Conservation (phyloP, 2,797 vertebrate genomes). For the Perodicticus potto region DNA sequence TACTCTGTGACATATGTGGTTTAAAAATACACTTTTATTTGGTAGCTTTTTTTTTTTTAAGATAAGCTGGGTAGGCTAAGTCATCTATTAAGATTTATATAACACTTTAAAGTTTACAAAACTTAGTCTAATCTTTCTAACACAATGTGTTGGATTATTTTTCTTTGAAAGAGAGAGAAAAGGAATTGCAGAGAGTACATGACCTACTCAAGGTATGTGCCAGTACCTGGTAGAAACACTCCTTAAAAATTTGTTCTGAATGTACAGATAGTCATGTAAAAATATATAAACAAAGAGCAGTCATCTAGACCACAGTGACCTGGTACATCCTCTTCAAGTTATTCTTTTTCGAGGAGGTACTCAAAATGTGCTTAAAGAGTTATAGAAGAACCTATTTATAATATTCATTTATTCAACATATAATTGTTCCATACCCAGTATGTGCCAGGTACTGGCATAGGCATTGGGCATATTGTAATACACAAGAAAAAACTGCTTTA, state of each 20-base stretch:
- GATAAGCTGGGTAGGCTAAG: neutral
- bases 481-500: neutral
- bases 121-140: neutral
- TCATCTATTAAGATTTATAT: neutral
- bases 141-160: neutral
- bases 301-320: neutral
- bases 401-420: neutral
- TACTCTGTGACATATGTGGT: neutral
- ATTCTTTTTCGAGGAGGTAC: slow-evolving; percentile 21
- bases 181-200: neutral
- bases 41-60: neutral
- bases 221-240: neutral
- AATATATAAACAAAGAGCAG: neutral
- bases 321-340: neutral
- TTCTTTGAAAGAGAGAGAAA: slow-evolving; percentile 46
- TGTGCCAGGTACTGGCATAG: neutral
- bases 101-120: slow-evolving; percentile 41
- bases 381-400: neutral
- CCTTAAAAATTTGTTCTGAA: slow-evolving; percentile 30
- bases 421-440: neutral
- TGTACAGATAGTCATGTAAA: neutral
- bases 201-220: neutral
- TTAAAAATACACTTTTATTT: neutral
- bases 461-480: neutral
- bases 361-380: slow-evolving; percentile 52